Evolutionary conservation across 2,797 vertebrate species (phyloP).

Genomic region (Knipowitschia caucasica): DNA sequence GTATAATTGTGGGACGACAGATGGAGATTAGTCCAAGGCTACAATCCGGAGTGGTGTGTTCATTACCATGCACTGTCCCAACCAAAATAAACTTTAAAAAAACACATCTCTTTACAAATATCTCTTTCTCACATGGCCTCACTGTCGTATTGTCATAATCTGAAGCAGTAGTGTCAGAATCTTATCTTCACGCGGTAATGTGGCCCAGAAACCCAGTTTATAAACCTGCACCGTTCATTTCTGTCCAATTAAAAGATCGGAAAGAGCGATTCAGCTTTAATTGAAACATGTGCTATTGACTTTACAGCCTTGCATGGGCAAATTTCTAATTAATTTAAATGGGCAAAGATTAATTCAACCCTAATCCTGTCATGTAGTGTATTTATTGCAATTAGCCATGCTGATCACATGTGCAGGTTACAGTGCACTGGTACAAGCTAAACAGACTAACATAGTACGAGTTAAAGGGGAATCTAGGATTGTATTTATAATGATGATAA

Average conservation of each 20-base stretch:
- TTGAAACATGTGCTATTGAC: slow-evolving; percentile 71
- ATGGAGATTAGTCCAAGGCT: no score
- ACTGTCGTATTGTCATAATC: slow-evolving; percentile 20
- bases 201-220: slow-evolving; percentile 41
- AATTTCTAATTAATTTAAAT: slow-evolving; percentile 67
- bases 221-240: slow-evolving; percentile 50
- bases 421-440: slow-evolving; percentile 23
- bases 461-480: no score
- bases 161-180: slow-evolving; percentile 30
- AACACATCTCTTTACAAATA: no score
- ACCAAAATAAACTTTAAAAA: no score
- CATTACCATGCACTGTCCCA: no score
- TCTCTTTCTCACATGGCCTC: no score
- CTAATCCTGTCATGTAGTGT: slow-evolving; percentile 60
- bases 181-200: slow-evolving; percentile 29
- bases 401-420: slow-evolving; percentile 34
- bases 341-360: slow-evolving; percentile 61
- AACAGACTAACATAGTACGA: background rate
- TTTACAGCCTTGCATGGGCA: slow-evolving; percentile 59
- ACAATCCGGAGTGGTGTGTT: no score
- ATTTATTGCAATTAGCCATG: slow-evolving; percentile 58
- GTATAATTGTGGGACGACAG: no score
- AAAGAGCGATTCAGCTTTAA: slow-evolving; percentile 58
- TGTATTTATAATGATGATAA: no score
- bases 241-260: slow-evolving; percentile 71